phyloP scores from a whole-genome alignment of 1,140 invertebrate species.

The Oedothorax gibbosus region DNA sequence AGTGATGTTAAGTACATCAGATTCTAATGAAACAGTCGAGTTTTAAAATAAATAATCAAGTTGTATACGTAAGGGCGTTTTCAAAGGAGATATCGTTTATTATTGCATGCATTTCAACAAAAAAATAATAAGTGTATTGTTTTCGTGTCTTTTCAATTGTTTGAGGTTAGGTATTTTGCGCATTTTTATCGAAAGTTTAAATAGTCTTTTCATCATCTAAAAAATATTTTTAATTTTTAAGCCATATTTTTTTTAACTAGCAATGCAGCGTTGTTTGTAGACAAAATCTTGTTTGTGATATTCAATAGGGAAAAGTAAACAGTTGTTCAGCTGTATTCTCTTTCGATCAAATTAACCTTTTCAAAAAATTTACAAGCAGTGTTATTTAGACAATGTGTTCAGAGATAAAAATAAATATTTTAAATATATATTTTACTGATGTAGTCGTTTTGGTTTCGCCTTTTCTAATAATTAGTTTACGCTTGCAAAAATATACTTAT shows the following conservation, averaged over 20 bases:
- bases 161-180: constrained; percentile 2
- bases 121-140: constrained; percentile 17
- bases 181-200: too few relatives aligned
- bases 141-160: constrained; percentile 19
- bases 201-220: too few relatives aligned
- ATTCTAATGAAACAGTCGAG: background rate
- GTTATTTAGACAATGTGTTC: background rate
- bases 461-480: too few relatives aligned
- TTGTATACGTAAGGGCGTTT: constrained; percentile 7
- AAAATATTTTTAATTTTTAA: too few relatives aligned
- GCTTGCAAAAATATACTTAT: too few relatives aligned
- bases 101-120: background rate
- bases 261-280: too few relatives aligned
- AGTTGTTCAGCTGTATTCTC: background rate
- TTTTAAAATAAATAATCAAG: constrained; percentile 49
- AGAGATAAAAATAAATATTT: too few relatives aligned
- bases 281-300: constrained; percentile 13
- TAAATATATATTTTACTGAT: too few relatives aligned
- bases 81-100: constrained; percentile 24
- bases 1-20: constrained; percentile 17
- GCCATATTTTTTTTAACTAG: too few relatives aligned
- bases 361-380: background rate
- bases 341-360: too few relatives aligned
- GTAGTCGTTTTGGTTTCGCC: too few relatives aligned
- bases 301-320: constrained; percentile 8